Evolutionary conservation across 2,888 invertebrate genomes (phyloP), one percentile per base, ranked within the genome.

Genomic region (Escarpia spicata): DNA sequence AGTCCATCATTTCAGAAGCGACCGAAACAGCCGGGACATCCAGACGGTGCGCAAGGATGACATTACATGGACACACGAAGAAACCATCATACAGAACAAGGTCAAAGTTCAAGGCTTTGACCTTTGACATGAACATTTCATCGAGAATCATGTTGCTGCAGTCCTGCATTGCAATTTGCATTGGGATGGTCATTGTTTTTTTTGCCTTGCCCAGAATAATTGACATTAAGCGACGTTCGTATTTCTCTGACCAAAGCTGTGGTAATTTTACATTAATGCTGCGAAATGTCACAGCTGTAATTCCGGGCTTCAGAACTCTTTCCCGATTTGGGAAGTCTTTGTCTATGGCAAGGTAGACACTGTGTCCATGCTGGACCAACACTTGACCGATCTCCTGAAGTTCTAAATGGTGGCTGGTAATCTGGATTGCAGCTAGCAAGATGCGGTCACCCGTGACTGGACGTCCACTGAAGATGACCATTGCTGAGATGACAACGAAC

Each of bases 31-130:
- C 94, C 3, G 94, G 93, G 37, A 94, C 91, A 19, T 91, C 90
- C 26, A 93, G 91, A 90, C 75, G 92, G 89, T 93, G 92, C 6
- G 94, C 93, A 43, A 94, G 45, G 52, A 93, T 52, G 10, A 91
- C 75, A 12, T 91, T 45, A 75, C 92, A 93, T 26, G 75, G n/a
- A n/a, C 75, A 75, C 6, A 26, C 3, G 75, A 3, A 75, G 75
- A 75, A 75, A 26, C 75, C 91, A 89, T 94, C 94, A 15, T 93
- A 89, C 12, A 94, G 90, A 8, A 93, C 93, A 43, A 94, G 91
- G 52, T 94, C 94, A 91, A 92, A 94, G 0, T 92, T 92, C 43
- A 91, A 31, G 19, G 75, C 2, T 26, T n/a, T 75, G 19, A 75
- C 8, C 26, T 75, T 75, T 75, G 75, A 75, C 6, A 92, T 31